phyloP scores from a whole-genome alignment of 2,113 vertebrate species.

The Pyxicephalus adspersus region DNA sequence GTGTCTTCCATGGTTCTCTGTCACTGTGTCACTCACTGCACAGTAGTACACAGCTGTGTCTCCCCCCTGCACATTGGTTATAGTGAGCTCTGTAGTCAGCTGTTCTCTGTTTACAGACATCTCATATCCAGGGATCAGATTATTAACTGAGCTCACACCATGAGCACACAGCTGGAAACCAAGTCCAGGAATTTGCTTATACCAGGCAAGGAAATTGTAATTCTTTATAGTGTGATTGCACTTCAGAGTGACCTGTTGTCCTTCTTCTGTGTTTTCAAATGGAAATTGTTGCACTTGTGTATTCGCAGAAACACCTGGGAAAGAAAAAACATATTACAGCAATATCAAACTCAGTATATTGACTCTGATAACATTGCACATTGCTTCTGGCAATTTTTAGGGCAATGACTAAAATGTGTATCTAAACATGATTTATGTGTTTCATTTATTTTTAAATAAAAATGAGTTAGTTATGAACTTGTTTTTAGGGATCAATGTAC shows the following conservation, averaged over 20 bases:
- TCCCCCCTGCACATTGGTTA: too few species aligned
- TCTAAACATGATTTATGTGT: too few species aligned
- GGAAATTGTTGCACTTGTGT: slow-evolving; percentile 7
- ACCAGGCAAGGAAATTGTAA: neutral
- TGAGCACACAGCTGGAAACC: slow-evolving; percentile 3
- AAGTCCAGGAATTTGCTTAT: slow-evolving; percentile 44
- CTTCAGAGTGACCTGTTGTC: slow-evolving; percentile 16
- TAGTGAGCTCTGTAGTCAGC: slow-evolving; percentile 44
- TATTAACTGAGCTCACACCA: neutral
- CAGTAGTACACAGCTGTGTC: too few species aligned
- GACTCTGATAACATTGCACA: too few species aligned
- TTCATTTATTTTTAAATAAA: too few species aligned
- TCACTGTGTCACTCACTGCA: too few species aligned
- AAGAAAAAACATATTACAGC: neutral
- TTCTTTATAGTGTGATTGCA: slow-evolving; percentile 3
- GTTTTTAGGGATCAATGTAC: too few species aligned
- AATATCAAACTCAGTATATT: too few species aligned
- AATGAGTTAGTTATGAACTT: too few species aligned
- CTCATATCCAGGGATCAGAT: slow-evolving; percentile 4
- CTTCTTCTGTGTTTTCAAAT: neutral
- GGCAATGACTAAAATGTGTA: too few species aligned
- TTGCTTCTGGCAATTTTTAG: too few species aligned
- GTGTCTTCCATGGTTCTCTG: too few species aligned
- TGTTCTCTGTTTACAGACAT: neutral
- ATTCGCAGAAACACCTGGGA: slow-evolving; percentile 16